Evolutionary conservation across 2,888 invertebrate genomes (phyloP), one percentile per base, ranked within the genome.

Genomic region (Papilio elwesi): DNA sequence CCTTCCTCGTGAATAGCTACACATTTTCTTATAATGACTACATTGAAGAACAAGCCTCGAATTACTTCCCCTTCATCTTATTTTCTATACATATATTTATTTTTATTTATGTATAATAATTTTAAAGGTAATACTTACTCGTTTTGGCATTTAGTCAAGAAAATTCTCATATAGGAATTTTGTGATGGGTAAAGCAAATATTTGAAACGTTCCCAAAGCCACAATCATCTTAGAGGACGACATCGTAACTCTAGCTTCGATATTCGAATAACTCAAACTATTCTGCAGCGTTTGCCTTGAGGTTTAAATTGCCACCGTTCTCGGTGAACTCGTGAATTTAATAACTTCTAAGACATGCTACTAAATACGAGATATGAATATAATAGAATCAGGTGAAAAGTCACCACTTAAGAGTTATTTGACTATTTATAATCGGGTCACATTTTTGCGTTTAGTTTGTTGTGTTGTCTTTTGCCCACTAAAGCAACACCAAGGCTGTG

Each of bases 251-350:
- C 55, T 26, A 68, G 68, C 72, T 11, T 47, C 72, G 63, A 72
- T 72, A 72, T 72, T 72, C 68, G 48, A 72, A 72, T 72, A 72
- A 72, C 68, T 71, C 47, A 16, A 72, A 72, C 72, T 72, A 72
- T 72, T 72, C 72, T 72, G 68, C 72, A 68, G 4, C 68, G 68
- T 63, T 72, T 72, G 68, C 53, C 68, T 72, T 72, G 72, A 68
- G 68, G 68, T 68, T 68, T 55, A 72, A 68, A 72, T 72, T 68
- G 68, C 67, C 63, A n/a, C 53, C 57, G 65, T 53, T 38, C 26
- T 65, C 51, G 16, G 68, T 57, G 49, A 26, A 63, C 55, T 68
- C 15, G 67, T 55, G 72, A 68, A 68, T 73, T 73, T 55, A 57
- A 47, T 73, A 73, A 65, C 55, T 62, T 51, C 12, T 48, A 48